phyloP scores from a whole-genome alignment of 2,888 invertebrate species.

The Furcula furcula region DNA sequence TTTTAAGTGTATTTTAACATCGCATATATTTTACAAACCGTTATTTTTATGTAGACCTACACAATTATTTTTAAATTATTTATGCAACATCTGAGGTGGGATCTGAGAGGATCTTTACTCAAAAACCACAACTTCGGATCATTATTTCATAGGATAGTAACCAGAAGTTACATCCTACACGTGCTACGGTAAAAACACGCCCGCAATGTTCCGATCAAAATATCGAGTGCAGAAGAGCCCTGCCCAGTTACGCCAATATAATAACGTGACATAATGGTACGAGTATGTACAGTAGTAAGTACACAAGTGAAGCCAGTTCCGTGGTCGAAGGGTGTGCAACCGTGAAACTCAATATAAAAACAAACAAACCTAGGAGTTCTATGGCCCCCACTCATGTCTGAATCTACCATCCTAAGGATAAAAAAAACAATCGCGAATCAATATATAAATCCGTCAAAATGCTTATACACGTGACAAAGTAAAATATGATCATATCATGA shows the following conservation, averaged over 20 bases:
- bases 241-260: constrained; percentile 32
- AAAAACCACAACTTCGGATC: too few species aligned
- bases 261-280: constrained; percentile 38
- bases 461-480: not conserved
- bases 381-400: constrained; percentile 85
- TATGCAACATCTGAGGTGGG: too few species aligned
- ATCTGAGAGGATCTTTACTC: too few species aligned
- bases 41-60: too few species aligned
- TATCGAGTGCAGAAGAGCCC: not conserved
- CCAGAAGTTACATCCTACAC: too few species aligned
- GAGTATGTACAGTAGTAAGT: constrained; percentile 32
- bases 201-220: too few species aligned
- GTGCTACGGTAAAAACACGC: too few species aligned
- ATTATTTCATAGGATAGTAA: too few species aligned
- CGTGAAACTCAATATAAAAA: constrained; percentile 74
- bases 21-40: too few species aligned
- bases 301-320: constrained; percentile 35
- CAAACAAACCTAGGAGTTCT: constrained; percentile 86
- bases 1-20: too few species aligned
- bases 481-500: constrained; percentile 6
- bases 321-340: constrained; percentile 55
- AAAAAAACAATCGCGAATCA: constrained; percentile 52
- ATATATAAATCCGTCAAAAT: constrained; percentile 20
- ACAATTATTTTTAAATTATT: too few species aligned
- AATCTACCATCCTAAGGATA: constrained; percentile 84